Conservation (phyloP, 2,797 vertebrate genomes). For the Spinus olivaceus region DNA sequence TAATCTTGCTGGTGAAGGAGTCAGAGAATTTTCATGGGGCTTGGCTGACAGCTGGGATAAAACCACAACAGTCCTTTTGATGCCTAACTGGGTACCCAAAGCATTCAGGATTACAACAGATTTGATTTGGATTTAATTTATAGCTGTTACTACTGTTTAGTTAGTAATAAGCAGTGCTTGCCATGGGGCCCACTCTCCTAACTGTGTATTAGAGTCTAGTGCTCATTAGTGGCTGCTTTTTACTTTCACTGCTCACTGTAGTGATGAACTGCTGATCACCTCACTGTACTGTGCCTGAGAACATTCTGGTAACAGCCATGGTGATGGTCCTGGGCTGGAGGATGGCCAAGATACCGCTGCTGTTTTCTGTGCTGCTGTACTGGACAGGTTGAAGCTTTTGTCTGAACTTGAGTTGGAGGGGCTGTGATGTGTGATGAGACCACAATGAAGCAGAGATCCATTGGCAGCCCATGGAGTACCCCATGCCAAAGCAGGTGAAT, state of each 20-base stretch:
- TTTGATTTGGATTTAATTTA: not conserved
- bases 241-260: not conserved
- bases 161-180: not conserved
- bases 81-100: not conserved
- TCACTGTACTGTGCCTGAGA: not conserved
- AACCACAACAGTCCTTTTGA: not conserved
- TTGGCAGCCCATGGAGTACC: not conserved
- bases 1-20: not conserved
- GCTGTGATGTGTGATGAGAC: accelerated
- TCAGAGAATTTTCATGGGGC: not conserved
- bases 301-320: not conserved
- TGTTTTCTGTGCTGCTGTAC: not conserved
- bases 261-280: not conserved
- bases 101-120: not conserved
- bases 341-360: not conserved
- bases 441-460: not conserved
- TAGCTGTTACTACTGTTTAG: not conserved
- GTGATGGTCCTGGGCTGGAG: not conserved
- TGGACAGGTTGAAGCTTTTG: not conserved
- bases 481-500: not conserved
- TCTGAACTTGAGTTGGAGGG: not conserved
- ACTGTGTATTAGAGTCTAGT: not conserved
- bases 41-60: not conserved
- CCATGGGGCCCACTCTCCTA: not conserved
- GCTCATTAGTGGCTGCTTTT: not conserved